Conservation (phyloP, 2,113 vertebrate genomes). For the Oophaga pumilio region DNA sequence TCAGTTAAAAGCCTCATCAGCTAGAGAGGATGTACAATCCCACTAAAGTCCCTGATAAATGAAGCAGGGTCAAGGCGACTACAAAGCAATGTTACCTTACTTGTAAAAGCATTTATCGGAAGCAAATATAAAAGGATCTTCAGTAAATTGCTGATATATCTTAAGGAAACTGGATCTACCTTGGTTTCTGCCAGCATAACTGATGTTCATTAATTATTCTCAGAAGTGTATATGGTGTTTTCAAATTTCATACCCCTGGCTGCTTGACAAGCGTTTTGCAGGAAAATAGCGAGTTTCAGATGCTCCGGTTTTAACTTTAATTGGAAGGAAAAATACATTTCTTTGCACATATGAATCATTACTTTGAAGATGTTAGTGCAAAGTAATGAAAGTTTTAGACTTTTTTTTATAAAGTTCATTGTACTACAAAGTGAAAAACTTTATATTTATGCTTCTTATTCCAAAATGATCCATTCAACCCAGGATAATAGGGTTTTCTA, state of each 20-base stretch:
- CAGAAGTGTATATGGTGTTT: constrained; percentile 4
- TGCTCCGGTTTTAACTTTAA: background rate
- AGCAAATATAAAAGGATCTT: constrained; percentile 16
- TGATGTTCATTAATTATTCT: constrained; percentile 41
- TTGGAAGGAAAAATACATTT: constrained; percentile 16
- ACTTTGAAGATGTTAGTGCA: constrained; percentile 16
- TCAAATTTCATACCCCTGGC: constrained; percentile 7
- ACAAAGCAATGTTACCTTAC: constrained; percentile 33
- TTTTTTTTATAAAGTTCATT: constrained; percentile 5
- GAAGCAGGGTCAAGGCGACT: background rate
- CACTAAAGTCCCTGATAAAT: constrained; percentile 34
- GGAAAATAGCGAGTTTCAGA: constrained; percentile 8
- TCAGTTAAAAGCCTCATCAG: constrained; percentile 15
- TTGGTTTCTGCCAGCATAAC: background rate
- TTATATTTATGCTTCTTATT: background rate
- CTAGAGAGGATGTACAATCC: background rate
- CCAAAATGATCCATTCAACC: background rate
- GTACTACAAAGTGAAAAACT: background rate
- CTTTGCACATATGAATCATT: constrained; percentile 15
- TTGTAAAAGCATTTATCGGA: constrained; percentile 29
- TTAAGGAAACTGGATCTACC: background rate
- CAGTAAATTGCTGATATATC: constrained; percentile 12
- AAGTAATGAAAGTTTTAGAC: background rate
- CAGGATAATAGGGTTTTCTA: background rate
- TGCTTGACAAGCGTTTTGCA: constrained; percentile 26